Percentiles rank a stretch among this genome's conserved stretches.
phyloP scores from a whole-genome alignment of 2,888 invertebrate species.

The Bibio marci region DNA sequence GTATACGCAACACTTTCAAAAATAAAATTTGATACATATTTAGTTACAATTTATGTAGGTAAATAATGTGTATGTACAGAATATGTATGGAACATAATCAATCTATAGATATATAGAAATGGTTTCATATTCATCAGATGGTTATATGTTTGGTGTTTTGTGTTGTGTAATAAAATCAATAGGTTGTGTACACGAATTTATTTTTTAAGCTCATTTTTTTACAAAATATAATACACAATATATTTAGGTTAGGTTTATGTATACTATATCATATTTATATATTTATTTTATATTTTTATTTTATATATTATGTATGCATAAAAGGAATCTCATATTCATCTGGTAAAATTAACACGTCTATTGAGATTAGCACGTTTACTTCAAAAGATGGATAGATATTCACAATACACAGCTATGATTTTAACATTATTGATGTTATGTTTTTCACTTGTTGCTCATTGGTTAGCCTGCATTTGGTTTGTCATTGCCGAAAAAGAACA shows the following conservation, averaged over 20 bases:
- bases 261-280: no score
- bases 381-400: conserved; percentile 93
- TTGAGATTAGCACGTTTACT: conserved; percentile 74
- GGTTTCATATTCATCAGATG: no score
- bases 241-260: background rate
- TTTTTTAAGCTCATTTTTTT: conserved; percentile 2
- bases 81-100: no score
- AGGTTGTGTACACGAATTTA: background rate
- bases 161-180: no score
- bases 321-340: conserved; percentile 73
- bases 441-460: conserved; percentile 86
- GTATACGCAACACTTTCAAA: no score
- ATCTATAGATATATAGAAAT: no score
- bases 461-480: conserved; percentile 95
- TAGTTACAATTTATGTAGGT: no score
- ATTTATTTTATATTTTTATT: no score
- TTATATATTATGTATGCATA: no score
- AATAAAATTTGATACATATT: no score
- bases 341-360: conserved; percentile 82
- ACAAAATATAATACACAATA: background rate
- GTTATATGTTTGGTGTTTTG: no score
- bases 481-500: conserved; percentile 84
- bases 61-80: no score
- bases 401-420: conserved; percentile 89
- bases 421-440: conserved; percentile 85